Evolutionary conservation across 2,888 invertebrate species (phyloP), one percentile per base, ranked within the genome.

Genomic region (Frankliniella intonsa): DNA sequence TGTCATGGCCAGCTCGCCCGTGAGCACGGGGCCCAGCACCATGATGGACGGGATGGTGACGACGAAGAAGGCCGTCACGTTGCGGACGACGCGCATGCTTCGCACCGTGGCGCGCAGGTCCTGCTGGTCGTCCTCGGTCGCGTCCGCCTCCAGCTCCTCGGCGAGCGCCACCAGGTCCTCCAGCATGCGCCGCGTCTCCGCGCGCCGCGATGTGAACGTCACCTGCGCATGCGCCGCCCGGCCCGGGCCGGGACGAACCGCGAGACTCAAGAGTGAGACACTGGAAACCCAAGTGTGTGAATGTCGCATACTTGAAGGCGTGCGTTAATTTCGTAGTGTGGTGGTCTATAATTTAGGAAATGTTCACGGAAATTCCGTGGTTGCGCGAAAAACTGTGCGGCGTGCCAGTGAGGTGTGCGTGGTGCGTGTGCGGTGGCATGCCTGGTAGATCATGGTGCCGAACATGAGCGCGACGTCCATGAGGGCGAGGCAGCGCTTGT

Each of bases 21-120:
- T 76, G 22, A 76, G 69, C 69, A 76, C 62, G 19, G 69, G 69
- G 7, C 22, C 22, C 11, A 76, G 12, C 8, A 76, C 11, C 69
- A 76, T 76, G 8, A 76, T n/a, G 11, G 69, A 25, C 22, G 69
- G 69, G 69, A 76, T 76, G 69, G 69, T 76, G 69, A 76, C 69
- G 22, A 76, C 69, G 69, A 76, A 76, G 69, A 76, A 76, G 25
- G 69, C 69, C 22, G 69, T 76, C 22, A 76, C 69, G 69, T 76
- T 76, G 11, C 69, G 22, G 11, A 25, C 25, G 10, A 12, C 25
- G 25, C 69, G 69, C 69, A 76, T 76, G 69, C 69, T 22, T 10
- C 22, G n/a, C 25, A 76, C 69, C 12, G 69, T 76, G 11, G 22
- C 69, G 22, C 69, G 69, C 69, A 76, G 69, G 22, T 25, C 22